These are phyloP conservation scores for Drosophila ambigua DNA, from an alignment of 1,140 invertebrate genomes.

Conservation along the genomic window DNA sequence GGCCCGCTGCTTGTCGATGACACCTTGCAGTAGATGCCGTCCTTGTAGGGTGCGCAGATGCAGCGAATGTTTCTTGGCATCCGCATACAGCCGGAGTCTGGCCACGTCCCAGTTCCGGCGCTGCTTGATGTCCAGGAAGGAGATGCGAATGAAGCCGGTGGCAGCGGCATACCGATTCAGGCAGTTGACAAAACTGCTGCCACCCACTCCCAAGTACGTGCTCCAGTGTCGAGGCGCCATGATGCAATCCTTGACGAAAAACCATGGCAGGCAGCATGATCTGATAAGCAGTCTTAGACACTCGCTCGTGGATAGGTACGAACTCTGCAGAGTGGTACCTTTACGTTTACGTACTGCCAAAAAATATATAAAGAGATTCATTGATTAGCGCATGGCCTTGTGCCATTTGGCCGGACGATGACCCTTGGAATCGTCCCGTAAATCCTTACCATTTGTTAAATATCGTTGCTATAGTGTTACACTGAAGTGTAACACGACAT, in stretches of 20 bases:
- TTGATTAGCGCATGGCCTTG: constrained; percentile 2
- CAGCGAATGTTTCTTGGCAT: constrained; percentile 74
- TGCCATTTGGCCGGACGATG: too few relatives aligned
- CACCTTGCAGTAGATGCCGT: constrained; percentile 84
- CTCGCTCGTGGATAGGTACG: constrained; percentile 6
- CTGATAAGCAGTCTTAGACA: constrained; percentile 2
- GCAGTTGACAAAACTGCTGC: constrained; percentile 70
- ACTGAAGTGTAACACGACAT: constrained; percentile 4
- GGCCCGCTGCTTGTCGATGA: constrained; percentile 86
- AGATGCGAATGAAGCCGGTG: constrained; percentile 80
- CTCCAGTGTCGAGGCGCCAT: constrained; percentile 63
- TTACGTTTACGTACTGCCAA: constrained; percentile 9
- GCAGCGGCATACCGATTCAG: constrained; percentile 76
- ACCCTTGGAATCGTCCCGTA: too few relatives aligned
- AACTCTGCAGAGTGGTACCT: constrained; percentile 1
- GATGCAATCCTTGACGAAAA: constrained; percentile 68
- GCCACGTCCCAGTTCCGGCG: constrained; percentile 75
- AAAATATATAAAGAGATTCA: constrained; percentile 17
- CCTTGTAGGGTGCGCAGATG: constrained; percentile 83
- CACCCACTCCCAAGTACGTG: constrained; percentile 61
- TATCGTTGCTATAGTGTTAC: neutral
- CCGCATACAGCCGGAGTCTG: constrained; percentile 69
- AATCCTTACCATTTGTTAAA: too few relatives aligned
- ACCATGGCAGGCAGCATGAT: constrained; percentile 73
- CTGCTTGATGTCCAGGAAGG: constrained; percentile 76